Conservation (phyloP, 2,113 vertebrate species). For the Hepsetus odoe region DNA sequence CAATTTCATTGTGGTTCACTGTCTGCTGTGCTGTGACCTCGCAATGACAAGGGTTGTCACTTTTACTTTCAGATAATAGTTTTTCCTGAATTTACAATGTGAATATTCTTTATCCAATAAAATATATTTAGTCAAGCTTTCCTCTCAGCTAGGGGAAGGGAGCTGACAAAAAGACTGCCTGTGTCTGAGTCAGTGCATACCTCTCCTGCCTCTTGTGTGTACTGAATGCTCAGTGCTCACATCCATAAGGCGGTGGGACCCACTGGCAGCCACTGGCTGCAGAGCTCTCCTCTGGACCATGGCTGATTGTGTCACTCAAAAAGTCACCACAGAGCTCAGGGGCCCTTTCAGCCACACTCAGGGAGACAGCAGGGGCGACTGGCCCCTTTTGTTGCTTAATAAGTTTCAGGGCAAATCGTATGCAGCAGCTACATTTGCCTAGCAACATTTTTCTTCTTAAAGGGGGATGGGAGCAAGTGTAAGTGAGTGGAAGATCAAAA, state of each 20-base stretch:
- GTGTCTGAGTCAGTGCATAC: conserved; percentile 33
- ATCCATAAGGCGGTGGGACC: conserved; percentile 38
- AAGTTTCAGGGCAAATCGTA: conserved; percentile 48
- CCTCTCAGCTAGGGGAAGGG: neutral
- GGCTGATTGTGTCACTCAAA: conserved; percentile 63
- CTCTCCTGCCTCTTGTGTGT: conserved; percentile 28
- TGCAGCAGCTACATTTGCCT: neutral
- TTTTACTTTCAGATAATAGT: no score
- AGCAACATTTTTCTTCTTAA: conserved; percentile 1
- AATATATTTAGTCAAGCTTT: neutral
- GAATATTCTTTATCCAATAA: no score
- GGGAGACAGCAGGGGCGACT: neutral
- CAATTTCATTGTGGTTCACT: no score
- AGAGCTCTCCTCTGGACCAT: conserved; percentile 49
- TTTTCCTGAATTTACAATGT: no score
- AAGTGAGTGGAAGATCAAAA: conserved; percentile 5
- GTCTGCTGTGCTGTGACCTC: no score
- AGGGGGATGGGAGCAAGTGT: conserved; percentile 52
- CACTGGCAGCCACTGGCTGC: conserved; percentile 2
- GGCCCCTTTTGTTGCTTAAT: conserved; percentile 54
- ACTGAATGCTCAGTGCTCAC: conserved; percentile 28
- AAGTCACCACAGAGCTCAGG: conserved; percentile 55
- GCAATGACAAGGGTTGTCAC: no score
- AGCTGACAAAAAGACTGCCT: conserved; percentile 35
- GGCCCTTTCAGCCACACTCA: conserved; percentile 59